Base-by-base conservation (phyloP, 2,888 invertebrate genomes). In the Willowsia nigromaculata region DNA sequence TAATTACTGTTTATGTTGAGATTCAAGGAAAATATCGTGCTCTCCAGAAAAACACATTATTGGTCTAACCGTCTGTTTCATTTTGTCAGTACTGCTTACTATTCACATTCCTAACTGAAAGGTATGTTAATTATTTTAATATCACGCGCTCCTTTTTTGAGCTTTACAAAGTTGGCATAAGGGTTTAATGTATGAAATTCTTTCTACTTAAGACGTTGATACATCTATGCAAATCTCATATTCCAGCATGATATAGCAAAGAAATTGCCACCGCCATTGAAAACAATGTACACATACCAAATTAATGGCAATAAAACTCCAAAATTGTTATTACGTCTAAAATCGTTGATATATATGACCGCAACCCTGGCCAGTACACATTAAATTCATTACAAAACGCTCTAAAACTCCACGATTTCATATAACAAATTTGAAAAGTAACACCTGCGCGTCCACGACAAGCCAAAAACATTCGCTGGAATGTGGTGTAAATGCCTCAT, bases 401-500 rank as follows among this genome's bases (percentile, higher is more conserved):
- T 25, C 27, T 27, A 9, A 27, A 25, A 2, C 59, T 27, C 59
- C 62, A 30, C 33, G 62, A 62, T 15, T 68, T 47, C 27, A 6
- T 47, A 15, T 15, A n/a, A 25, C 53, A 78, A 78, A 56, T 53
- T 33, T 78, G 13, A n/a, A 18, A 33, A 53, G 37, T 78, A 53
- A 53, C 56, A 78, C 56, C 37, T 56, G 56, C 56, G 37, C 33
- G 59, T 62, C 53, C 37, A 53, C 25, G 30, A 18, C 37, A 27
- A 1, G 22, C 22, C 15, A 50, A 43, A 25, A 43, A 43, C 25
- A 9, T 74, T 50, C 74, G 50, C 6, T 50, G 74, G 74, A 74
- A 74, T 74, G 74, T 27, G 74, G n/a, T 47, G 74, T 74, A 74
- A 74, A 74, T 47, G 25, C 43, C 25, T 74, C 74, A 74, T 43